These are phyloP conservation scores for Chroicocephalus ridibundus DNA, from an alignment of 2,113 vertebrate genomes.

Conservation along the genomic window DNA sequence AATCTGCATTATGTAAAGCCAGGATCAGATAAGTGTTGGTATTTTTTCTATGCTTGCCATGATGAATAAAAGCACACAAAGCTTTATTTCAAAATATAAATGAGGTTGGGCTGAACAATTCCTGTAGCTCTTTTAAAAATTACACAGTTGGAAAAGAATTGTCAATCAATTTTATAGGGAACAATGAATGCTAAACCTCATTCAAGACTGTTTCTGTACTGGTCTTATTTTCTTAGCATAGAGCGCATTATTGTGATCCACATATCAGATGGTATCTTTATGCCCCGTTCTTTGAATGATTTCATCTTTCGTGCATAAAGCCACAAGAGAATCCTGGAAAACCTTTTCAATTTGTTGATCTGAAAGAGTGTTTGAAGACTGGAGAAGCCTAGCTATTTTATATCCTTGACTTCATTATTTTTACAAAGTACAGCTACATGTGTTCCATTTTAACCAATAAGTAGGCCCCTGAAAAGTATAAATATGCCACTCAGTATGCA, in stretches of 20 bases:
- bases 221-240: constrained; percentile 12
- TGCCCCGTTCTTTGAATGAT: neutral
- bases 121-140: constrained; percentile 37
- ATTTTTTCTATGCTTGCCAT: constrained; percentile 38
- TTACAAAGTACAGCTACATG: constrained; percentile 8
- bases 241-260: neutral
- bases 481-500: constrained; percentile 41
- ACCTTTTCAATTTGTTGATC: constrained; percentile 21
- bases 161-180: constrained; percentile 44
- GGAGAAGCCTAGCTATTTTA: neutral
- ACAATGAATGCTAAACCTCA: constrained; percentile 51
- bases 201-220: constrained; percentile 20
- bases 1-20: constrained; percentile 41
- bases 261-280: constrained; percentile 22
- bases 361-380: neutral
- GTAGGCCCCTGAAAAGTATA: constrained; percentile 3
- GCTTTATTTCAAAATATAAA: constrained; percentile 35
- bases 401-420: constrained; percentile 23
- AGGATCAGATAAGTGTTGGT: constrained; percentile 29
- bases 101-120: neutral
- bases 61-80: constrained; percentile 38
- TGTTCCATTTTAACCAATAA: constrained; percentile 43
- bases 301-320: constrained; percentile 13
- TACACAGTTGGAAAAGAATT: constrained; percentile 31
- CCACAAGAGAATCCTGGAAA: constrained; percentile 27